A percentile compares a stretch with the other conserved stretches of the same genome.
Conservation (phyloP, 2,113 vertebrate species). For the Lucifuga dentata region DNA sequence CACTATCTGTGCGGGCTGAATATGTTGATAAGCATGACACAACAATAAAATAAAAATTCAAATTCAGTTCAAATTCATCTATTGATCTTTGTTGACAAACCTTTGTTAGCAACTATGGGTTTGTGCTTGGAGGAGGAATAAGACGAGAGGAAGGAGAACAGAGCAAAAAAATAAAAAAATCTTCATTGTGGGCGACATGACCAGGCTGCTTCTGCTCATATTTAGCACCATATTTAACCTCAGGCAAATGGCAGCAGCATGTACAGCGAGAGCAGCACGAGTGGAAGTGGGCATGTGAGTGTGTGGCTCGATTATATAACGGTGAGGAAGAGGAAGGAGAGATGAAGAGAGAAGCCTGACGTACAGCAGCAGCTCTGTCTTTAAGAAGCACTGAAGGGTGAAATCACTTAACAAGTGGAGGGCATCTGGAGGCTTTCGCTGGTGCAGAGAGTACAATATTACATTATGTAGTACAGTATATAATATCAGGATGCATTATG, state of each 20-base stretch:
- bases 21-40: too few species aligned
- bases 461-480: too few species aligned
- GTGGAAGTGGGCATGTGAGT: conserved; percentile 40
- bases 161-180: too few species aligned
- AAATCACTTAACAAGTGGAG: conserved; percentile 32
- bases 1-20: too few species aligned
- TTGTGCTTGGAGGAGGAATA: too few species aligned
- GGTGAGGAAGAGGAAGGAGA: conserved; percentile 5
- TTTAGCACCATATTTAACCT: conserved; percentile 11
- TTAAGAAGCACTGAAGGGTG: conserved; percentile 25
- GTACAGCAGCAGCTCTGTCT: conserved; percentile 11
- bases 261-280: conserved; percentile 9
- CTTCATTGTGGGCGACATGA: background rate
- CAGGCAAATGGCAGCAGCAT: conserved; percentile 13
- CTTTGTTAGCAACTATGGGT: too few species aligned
- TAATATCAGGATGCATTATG: too few species aligned
- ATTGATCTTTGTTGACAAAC: too few species aligned
- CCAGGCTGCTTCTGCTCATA: conserved; percentile 6
- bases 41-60: too few species aligned
- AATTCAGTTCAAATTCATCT: too few species aligned
- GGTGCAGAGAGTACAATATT: background rate
- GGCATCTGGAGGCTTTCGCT: too few species aligned
- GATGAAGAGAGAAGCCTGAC: background rate
- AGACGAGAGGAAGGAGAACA: too few species aligned
- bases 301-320: conserved; percentile 55